Evolutionary conservation across 2,113 vertebrate species (phyloP).

Genomic region (Urocynchramus pylzowi): DNA sequence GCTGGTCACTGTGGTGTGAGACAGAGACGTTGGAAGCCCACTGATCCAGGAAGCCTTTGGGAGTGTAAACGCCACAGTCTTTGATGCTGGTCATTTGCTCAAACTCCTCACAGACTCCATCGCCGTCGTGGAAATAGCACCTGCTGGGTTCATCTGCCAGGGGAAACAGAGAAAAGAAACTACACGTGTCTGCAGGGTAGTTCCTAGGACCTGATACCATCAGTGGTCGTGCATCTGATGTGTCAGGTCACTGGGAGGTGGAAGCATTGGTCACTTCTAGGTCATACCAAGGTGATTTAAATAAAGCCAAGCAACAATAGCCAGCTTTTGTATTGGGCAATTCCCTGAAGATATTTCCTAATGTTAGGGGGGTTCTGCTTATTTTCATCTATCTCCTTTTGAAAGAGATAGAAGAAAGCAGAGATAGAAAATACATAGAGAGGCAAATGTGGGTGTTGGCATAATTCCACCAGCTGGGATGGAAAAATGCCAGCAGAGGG

Average conservation of each 20-base stretch:
- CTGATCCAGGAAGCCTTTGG: conserved; percentile 91
- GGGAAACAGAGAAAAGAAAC: not conserved
- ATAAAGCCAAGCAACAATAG: not conserved
- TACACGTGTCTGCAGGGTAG: not conserved
- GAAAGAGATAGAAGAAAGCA: not conserved
- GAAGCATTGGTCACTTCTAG: not conserved
- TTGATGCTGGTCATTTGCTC: conserved; percentile 91
- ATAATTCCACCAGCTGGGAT: not conserved
- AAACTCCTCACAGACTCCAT: conserved; percentile 96
- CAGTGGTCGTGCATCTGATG: not conserved
- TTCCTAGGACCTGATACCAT: not conserved
- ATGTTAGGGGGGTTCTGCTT: not conserved
- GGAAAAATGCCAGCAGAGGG: not conserved
- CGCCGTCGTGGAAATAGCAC: conserved; percentile 95
- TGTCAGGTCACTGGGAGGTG: not conserved
- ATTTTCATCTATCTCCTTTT: not conserved
- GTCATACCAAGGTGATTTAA: not conserved
- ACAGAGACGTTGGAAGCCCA: conserved; percentile 91
- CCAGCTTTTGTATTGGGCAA: not conserved
- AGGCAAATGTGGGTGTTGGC: conserved; percentile 12
- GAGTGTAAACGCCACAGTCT: conserved; percentile 95
- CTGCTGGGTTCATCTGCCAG: conserved; percentile 89
- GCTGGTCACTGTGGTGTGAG: conserved; percentile 88
- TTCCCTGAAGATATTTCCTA: not conserved
- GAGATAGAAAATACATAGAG: not conserved